phyloP scores from a whole-genome alignment of 2,797 vertebrate species.

The Carcharodon carcharias region DNA sequence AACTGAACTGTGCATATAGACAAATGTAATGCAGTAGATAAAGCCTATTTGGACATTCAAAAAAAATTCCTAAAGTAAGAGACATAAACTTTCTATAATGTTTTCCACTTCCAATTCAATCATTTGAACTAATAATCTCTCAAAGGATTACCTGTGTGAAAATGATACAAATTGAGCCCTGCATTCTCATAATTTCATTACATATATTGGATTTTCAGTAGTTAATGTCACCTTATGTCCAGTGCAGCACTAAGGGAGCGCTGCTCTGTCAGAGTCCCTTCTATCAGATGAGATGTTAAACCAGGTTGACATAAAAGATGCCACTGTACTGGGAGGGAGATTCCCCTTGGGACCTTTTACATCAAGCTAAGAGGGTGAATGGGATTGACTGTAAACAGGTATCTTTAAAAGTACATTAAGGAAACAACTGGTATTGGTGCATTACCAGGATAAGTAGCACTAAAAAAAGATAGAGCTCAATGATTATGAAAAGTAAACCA shows the following conservation, averaged over 20 bases:
- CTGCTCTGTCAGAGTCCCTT: not conserved
- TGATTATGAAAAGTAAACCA: not conserved
- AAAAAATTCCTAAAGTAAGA: not conserved
- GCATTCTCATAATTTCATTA: not conserved
- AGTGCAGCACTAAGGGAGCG: not conserved
- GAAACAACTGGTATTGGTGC: not conserved
- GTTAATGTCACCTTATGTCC: not conserved
- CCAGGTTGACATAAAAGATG: not conserved
- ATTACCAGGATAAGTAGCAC: not conserved
- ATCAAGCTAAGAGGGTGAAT: not conserved
- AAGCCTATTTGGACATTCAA: not conserved
- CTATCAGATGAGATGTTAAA: not conserved
- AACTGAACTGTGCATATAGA: not conserved
- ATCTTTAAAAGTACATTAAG: not conserved
- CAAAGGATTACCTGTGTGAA: not conserved
- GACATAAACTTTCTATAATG: not conserved
- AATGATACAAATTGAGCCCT: not conserved
- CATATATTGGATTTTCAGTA: not conserved
- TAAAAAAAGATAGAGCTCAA: not conserved
- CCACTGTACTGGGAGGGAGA: no score
- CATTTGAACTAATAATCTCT: not conserved
- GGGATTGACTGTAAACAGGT: not conserved
- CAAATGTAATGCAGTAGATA: not conserved
- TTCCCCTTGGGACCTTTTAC: not conserved
- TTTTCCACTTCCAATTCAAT: not conserved